Percentiles rank a stretch among this genome's conserved stretches.
Evolutionary conservation across 2,113 vertebrate genomes (phyloP).

Genomic region (Trachemys scripta): DNA sequence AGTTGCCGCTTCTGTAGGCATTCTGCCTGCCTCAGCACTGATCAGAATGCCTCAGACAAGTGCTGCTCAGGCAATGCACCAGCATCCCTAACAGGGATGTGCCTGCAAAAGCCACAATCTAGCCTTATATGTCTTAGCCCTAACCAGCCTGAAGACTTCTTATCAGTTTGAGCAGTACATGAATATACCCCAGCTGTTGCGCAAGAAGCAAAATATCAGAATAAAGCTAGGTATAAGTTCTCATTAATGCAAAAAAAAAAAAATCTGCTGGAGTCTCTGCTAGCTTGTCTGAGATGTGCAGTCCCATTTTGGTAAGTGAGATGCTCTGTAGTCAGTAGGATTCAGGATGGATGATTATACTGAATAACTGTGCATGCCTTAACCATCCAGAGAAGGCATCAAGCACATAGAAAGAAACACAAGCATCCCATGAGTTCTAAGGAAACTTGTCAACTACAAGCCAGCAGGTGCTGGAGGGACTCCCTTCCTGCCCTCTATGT

Average conservation of each 20-base stretch:
- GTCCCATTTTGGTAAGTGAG: background rate
- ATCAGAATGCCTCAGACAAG: background rate
- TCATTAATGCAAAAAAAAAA: background rate
- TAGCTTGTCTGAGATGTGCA: too few species aligned
- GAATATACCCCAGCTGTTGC: background rate
- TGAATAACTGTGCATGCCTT: background rate
- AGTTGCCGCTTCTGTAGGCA: background rate
- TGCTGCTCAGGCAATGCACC: background rate
- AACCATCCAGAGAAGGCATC: background rate
- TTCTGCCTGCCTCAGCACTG: background rate
- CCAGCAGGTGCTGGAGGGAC: background rate
- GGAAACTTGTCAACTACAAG: background rate
- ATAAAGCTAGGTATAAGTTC: too few species aligned
- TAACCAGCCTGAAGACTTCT: background rate
- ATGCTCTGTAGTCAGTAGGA: background rate
- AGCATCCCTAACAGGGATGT: background rate
- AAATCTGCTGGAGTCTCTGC: background rate
- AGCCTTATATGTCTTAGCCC: background rate
- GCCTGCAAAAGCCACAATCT: background rate
- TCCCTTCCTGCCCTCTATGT: background rate
- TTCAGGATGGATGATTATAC: background rate
- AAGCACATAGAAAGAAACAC: background rate
- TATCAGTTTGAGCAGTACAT: rapidly evolving
- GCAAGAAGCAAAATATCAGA: background rate
- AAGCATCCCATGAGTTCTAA: background rate